Evolutionary conservation across 2,113 vertebrate genomes (phyloP).

Genomic region (Junco hyemalis): DNA sequence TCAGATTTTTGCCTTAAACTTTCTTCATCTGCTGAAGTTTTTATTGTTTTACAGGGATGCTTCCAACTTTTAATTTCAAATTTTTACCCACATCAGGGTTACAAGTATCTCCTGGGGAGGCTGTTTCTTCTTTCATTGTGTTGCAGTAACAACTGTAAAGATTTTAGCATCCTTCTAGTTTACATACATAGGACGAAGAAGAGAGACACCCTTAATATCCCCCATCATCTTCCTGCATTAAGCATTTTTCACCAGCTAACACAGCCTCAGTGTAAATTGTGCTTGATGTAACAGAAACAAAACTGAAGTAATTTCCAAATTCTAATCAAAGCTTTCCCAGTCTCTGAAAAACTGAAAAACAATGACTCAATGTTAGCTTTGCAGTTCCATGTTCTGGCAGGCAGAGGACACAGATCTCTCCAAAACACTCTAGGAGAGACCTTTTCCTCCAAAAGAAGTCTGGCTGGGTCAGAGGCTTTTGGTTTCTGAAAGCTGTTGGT

Average conservation of each 20-base stretch:
- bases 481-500: not conserved
- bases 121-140: not conserved
- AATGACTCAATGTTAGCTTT: not conserved
- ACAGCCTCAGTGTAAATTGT: not conserved
- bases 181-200: not conserved
- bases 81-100: not conserved
- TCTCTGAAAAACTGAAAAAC: not conserved
- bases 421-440: not conserved
- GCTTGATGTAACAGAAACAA: not conserved
- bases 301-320: not conserved
- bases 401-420: not conserved
- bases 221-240: not conserved
- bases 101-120: not conserved
- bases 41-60: not conserved
- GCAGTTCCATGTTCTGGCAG: not conserved
- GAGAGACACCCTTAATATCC: not conserved
- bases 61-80: not conserved
- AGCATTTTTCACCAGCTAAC: not conserved
- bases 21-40: not conserved
- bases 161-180: not conserved
- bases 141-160: not conserved
- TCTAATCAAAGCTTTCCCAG: not conserved
- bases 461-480: not conserved
- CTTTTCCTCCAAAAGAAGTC: not conserved
- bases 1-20: conserved; percentile 9